A percentile compares a stretch with the other conserved stretches of the same genome.
Conservation (phyloP, 2,113 vertebrate species). For the Indri indri region DNA sequence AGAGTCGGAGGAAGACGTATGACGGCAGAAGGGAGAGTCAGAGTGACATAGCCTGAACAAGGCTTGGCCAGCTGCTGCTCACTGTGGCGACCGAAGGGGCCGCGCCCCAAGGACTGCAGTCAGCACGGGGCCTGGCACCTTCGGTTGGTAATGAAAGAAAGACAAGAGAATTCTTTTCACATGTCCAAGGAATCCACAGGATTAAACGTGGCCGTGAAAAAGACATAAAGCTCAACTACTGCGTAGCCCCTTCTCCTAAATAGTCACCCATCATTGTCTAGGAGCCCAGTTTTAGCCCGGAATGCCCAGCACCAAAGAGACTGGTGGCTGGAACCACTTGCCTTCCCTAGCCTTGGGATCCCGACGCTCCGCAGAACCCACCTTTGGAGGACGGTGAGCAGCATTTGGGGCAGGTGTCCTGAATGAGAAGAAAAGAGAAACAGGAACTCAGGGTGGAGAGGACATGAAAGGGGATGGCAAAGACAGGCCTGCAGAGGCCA, state of each 20-base stretch:
- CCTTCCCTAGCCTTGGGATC: background rate
- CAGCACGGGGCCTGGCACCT: background rate
- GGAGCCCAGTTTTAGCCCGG: background rate
- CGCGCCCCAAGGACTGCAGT: accelerated
- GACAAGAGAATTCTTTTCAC: background rate
- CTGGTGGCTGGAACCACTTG: background rate
- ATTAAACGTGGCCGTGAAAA: background rate
- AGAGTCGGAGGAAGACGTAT: background rate
- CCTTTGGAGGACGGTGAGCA: background rate
- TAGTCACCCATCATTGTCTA: background rate
- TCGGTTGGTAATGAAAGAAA: background rate
- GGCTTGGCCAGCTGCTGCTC: accelerated
- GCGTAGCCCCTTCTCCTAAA: background rate
- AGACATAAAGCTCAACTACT: background rate
- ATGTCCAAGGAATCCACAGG: background rate
- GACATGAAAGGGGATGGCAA: background rate
- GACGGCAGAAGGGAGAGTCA: background rate
- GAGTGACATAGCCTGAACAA: background rate
- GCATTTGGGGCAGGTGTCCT: background rate
- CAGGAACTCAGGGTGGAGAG: background rate
- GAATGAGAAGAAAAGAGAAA: background rate
- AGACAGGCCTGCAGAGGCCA: background rate
- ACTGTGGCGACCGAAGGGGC: background rate
- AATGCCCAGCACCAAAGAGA: background rate
- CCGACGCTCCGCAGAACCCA: background rate